phyloP scores from a whole-genome alignment of 2,113 vertebrate genomes.

The Percina caprodes region DNA sequence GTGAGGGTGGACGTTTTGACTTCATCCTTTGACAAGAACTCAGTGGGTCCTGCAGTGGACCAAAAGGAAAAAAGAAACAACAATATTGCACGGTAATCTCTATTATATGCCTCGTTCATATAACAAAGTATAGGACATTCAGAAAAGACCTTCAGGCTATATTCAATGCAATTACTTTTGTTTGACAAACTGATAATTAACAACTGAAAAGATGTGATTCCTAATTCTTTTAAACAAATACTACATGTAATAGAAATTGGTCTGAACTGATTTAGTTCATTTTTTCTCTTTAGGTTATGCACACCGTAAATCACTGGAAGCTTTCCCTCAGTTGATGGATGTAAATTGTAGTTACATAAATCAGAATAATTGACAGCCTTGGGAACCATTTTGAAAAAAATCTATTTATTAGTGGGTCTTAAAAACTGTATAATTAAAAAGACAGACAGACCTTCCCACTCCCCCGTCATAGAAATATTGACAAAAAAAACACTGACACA shows the following conservation, averaged over 20 bases:
- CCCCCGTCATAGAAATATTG: background rate
- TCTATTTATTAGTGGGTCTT: background rate
- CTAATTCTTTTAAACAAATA: background rate
- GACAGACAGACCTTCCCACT: constrained; percentile 10
- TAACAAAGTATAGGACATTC: background rate
- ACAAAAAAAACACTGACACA: constrained; percentile 15
- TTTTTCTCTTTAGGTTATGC: background rate
- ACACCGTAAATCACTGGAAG: constrained; percentile 24
- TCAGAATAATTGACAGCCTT: constrained; percentile 21
- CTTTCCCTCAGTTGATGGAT: constrained; percentile 37
- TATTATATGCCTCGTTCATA: background rate
- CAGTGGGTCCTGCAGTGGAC: background rate
- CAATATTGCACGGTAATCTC: background rate
- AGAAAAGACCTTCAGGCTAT: background rate
- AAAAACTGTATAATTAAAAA: constrained; percentile 37
- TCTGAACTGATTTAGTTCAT: background rate
- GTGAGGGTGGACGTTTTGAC: background rate
- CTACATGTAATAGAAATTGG: background rate
- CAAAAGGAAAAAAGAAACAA: background rate
- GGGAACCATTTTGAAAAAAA: constrained; percentile 15
- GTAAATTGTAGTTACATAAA: constrained; percentile 42
- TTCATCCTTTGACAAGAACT: background rate
- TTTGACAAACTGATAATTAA: background rate
- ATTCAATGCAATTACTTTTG: background rate
- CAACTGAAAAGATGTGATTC: background rate